Percentiles rank a stretch among this genome's conserved stretches.
These are phyloP conservation scores for Drosophila rufa DNA, from an alignment of 1,140 invertebrate species.

Conservation along the genomic window DNA sequence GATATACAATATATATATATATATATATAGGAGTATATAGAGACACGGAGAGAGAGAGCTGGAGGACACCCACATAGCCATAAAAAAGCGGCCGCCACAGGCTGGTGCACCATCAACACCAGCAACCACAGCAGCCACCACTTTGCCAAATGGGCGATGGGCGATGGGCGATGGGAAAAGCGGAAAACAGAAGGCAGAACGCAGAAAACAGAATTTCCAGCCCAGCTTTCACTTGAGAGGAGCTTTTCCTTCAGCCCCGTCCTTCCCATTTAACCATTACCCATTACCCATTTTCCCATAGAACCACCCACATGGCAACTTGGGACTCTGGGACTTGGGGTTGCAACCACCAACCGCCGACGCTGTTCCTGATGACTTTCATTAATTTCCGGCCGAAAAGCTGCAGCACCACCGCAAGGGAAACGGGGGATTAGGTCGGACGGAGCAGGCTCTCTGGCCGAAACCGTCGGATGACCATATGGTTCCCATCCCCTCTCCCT, in stretches of 20 bases:
- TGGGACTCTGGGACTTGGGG: slow-evolving; percentile 34
- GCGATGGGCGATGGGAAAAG: neutral
- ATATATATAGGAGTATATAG: neutral
- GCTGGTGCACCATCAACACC: slow-evolving; percentile 50
- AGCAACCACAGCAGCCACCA: slow-evolving; percentile 47
- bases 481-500: neutral
- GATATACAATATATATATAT: neutral
- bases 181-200: slow-evolving; percentile 22
- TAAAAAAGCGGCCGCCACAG: slow-evolving; percentile 36
- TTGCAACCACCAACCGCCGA: slow-evolving; percentile 44
- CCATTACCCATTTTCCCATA: neutral
- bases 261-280: neutral
- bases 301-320: slow-evolving; percentile 40
- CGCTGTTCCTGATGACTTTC: slow-evolving; percentile 52
- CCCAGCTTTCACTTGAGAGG: slow-evolving; percentile 51
- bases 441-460: neutral
- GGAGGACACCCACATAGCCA: slow-evolving; percentile 25
- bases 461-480: slow-evolving; percentile 14
- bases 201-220: slow-evolving; percentile 34
- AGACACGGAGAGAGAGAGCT: neutral
- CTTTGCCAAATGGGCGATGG: slow-evolving; percentile 18
- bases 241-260: slow-evolving; percentile 30
- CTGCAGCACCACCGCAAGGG: slow-evolving; percentile 39
- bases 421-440: slow-evolving; percentile 9
- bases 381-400: slow-evolving; percentile 60